Evolutionary conservation across 2,888 invertebrate species (phyloP).

Genomic region (Rhingia rostrata): DNA sequence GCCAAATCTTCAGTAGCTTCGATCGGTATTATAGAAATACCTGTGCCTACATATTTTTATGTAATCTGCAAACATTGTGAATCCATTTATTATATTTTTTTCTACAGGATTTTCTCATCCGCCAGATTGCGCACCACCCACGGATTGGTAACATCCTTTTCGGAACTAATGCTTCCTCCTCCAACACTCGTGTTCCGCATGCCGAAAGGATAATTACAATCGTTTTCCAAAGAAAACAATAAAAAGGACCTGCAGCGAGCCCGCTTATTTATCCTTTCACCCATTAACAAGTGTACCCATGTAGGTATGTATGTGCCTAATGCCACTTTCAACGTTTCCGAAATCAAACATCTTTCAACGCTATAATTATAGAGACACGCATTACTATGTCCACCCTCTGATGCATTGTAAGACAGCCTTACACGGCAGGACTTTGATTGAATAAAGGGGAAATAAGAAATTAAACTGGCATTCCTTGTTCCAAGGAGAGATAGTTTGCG

Average conservation of each 20-base stretch:
- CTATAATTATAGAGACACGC: conserved; percentile 76
- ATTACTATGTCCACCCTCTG: conserved; percentile 52
- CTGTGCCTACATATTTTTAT: too few species aligned
- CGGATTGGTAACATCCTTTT: conserved; percentile 28
- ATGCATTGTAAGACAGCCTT: conserved; percentile 17
- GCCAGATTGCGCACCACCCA: conserved; percentile 60
- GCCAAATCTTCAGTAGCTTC: too few species aligned
- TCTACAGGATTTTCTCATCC: conserved; percentile 10
- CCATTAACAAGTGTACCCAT: background rate
- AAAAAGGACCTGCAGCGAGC: conserved; percentile 46
- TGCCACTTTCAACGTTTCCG: conserved; percentile 63
- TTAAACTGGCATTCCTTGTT: conserved; percentile 36
- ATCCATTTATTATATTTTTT: background rate
- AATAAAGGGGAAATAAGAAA: conserved; percentile 42
- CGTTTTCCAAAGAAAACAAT: conserved; percentile 59
- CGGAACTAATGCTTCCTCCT: conserved; percentile 62
- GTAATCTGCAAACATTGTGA: background rate
- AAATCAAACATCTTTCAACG: conserved; percentile 79
- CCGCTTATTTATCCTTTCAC: conserved; percentile 54
- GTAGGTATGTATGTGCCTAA: conserved; percentile 5
- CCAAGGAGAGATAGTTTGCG: conserved; percentile 40
- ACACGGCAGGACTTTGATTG: background rate
- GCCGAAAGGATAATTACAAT: conserved; percentile 68
- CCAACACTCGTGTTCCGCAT: conserved; percentile 43
- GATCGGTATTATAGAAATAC: too few species aligned